Conservation (phyloP, 2,797 vertebrate species). For the Enteromius viviparus region DNA sequence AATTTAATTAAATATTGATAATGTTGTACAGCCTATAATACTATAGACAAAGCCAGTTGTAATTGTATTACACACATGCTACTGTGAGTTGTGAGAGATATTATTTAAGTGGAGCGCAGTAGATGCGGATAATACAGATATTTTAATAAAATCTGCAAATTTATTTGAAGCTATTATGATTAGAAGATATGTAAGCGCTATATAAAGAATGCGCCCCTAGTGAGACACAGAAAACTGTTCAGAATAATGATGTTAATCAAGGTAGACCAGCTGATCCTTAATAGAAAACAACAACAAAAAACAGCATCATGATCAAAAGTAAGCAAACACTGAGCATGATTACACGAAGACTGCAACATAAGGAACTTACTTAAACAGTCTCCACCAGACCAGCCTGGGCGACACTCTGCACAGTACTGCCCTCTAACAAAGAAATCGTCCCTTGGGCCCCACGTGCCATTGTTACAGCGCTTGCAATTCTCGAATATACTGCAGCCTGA, state of each 20-base stretch:
- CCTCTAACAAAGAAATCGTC: conserved; percentile 95
- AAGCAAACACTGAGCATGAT: conserved; percentile 4
- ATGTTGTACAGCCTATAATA: no score
- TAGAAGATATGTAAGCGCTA: no score
- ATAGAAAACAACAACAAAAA: not conserved
- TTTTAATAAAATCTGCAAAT: no score
- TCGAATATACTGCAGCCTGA: conserved; percentile 97
- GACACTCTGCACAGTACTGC: conserved; percentile 91
- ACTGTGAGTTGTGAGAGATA: no score
- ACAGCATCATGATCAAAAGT: not conserved
- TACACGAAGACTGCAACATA: not conserved
- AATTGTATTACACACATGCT: no score
- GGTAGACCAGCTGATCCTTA: no score
- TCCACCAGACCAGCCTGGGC: conserved; percentile 94
- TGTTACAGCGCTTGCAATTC: conserved; percentile 95
- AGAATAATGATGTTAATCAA: not conserved
- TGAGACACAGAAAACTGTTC: not conserved
- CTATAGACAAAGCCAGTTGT: no score
- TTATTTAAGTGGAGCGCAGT: no score
- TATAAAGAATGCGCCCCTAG: no score
- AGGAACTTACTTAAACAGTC: conserved; percentile 92
- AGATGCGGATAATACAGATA: no score
- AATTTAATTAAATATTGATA: no score
- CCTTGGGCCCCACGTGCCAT: conserved; percentile 91
- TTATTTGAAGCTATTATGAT: no score